These are phyloP conservation scores for Brachionus rotundiformis DNA, from an alignment of 1,140 invertebrate genomes.

Conservation along the genomic window DNA sequence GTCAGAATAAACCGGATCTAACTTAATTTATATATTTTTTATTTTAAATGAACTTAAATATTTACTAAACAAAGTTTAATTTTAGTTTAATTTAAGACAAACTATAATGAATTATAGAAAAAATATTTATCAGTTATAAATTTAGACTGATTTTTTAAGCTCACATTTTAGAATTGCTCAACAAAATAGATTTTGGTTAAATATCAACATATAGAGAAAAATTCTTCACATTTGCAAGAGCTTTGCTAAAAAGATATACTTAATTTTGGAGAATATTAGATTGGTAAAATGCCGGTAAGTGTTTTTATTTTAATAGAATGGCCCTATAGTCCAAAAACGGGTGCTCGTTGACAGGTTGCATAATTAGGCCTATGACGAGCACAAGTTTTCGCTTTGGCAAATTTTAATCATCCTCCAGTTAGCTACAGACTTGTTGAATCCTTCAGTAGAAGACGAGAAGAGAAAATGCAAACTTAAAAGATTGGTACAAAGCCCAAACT, in stretches of 20 bases:
- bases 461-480: constrained; percentile 90
- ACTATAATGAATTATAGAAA: background rate
- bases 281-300: constrained; percentile 35
- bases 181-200: constrained; percentile 18
- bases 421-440: constrained; percentile 94
- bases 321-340: background rate
- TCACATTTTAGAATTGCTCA: constrained; percentile 37
- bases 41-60: background rate
- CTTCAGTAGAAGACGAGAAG: constrained; percentile 87
- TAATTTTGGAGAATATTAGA: constrained; percentile 40
- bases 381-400: background rate
- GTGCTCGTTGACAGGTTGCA: background rate
- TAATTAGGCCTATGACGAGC: background rate
- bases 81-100: background rate
- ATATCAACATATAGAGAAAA: constrained; percentile 43
- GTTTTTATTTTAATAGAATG: background rate
- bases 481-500: constrained; percentile 96
- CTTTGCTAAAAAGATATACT: constrained; percentile 41
- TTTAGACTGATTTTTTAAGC: background rate
- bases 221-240: constrained; percentile 46
- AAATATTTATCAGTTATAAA: constrained; percentile 15
- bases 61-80: background rate
- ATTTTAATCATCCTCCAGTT: constrained; percentile 62
- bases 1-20: background rate
- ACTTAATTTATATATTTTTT: background rate